Conservation (phyloP, 2,888 invertebrate genomes). For the Eilema sororculum region DNA sequence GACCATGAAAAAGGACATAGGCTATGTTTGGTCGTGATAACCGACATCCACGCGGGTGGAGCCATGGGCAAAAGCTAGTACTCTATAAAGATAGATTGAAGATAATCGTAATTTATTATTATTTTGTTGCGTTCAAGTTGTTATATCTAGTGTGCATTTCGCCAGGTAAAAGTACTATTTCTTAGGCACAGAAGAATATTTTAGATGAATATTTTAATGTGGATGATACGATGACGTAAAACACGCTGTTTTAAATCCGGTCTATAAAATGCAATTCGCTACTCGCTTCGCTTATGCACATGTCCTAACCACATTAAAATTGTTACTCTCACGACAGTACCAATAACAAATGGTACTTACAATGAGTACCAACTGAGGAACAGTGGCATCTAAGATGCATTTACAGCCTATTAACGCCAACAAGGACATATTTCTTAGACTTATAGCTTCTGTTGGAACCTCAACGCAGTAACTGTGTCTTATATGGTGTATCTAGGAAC, state of each 20-base stretch:
- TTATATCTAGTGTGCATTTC: too few species aligned
- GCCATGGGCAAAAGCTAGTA: too few species aligned
- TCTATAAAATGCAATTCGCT: neutral
- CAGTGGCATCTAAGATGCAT: constrained; percentile 21
- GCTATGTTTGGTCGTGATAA: too few species aligned
- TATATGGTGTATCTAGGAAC: neutral
- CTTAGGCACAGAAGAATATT: too few species aligned
- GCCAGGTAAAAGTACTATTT: too few species aligned
- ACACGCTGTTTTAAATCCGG: neutral
- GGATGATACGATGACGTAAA: too few species aligned
- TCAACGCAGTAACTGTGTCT: neutral
- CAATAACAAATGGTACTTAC: constrained; percentile 20
- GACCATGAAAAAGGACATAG: too few species aligned
- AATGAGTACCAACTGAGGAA: constrained; percentile 3
- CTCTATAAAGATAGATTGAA: too few species aligned
- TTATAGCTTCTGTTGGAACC: neutral
- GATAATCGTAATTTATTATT: too few species aligned
- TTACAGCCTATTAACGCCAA: constrained; percentile 41
- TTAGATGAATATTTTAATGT: too few species aligned
- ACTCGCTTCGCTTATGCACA: neutral
- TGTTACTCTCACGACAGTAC: constrained; percentile 12
- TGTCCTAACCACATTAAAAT: neutral
- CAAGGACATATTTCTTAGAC: constrained; percentile 34
- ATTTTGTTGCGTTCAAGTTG: too few species aligned
- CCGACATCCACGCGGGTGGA: too few species aligned